These are phyloP conservation scores for Tiphia femorata DNA, from an alignment of 2,888 invertebrate species.

Conservation along the genomic window DNA sequence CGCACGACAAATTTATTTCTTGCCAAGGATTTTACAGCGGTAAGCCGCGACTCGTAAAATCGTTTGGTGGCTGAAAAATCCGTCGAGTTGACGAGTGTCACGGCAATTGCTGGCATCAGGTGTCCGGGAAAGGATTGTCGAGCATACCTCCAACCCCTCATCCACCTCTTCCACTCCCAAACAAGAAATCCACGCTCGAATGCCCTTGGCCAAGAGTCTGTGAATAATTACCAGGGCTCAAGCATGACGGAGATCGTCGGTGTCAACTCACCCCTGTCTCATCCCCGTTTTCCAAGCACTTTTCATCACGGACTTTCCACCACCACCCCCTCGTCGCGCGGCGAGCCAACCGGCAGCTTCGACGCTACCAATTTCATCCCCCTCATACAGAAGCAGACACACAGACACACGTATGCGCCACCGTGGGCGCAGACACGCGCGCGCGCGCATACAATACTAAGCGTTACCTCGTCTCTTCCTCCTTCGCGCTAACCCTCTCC, in stretches of 20 bases:
- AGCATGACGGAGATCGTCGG: constrained; percentile 10
- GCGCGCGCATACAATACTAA: constrained; percentile 17
- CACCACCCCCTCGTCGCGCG: background rate
- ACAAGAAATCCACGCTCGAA: constrained; percentile 17
- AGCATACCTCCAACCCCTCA: too few species aligned
- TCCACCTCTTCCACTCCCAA: constrained; percentile 11
- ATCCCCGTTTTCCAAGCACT: constrained; percentile 19
- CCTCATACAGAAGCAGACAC: too few species aligned
- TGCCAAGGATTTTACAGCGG: too few species aligned
- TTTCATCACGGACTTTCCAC: constrained; percentile 19
- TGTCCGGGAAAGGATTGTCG: constrained; percentile 20
- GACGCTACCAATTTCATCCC: background rate
- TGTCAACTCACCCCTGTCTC: constrained; percentile 10
- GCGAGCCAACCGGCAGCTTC: background rate
- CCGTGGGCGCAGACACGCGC: background rate
- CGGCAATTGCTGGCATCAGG: constrained; percentile 16
- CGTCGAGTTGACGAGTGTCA: constrained; percentile 4
- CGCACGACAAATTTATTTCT: too few species aligned
- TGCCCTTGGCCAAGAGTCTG: constrained; percentile 29
- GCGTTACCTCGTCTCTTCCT: constrained; percentile 6
- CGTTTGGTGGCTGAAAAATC: background rate
- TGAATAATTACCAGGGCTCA: constrained; percentile 33
- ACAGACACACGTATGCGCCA: background rate
- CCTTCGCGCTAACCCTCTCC: background rate
- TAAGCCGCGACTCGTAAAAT: too few species aligned